Evolutionary conservation across 2,888 invertebrate genomes (phyloP).

Genomic region (Buathra laborator): DNA sequence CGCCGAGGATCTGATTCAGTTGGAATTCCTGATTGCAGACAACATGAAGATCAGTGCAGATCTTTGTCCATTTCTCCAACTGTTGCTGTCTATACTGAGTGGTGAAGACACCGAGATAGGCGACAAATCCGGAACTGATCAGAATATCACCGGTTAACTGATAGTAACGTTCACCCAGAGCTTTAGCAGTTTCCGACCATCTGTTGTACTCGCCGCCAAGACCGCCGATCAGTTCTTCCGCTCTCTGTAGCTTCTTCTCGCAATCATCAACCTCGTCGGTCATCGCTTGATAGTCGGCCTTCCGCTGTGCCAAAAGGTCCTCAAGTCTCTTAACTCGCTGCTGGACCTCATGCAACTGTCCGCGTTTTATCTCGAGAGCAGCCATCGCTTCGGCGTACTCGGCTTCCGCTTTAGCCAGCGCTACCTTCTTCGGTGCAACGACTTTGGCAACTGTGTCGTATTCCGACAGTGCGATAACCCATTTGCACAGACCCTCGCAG

Average conservation of each 20-base stretch:
- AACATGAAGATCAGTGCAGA: conserved; percentile 90
- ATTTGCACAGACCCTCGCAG: conserved; percentile 96
- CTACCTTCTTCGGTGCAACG: conserved; percentile 96
- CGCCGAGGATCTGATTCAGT: conserved; percentile 92
- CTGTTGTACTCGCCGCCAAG: conserved; percentile 96
- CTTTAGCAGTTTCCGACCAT: conserved; percentile 93
- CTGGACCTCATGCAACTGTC: conserved; percentile 89
- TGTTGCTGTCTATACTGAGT: conserved; percentile 90
- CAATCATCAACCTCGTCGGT: conserved; percentile 95
- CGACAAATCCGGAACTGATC: conserved; percentile 94
- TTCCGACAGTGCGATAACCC: conserved; percentile 97
- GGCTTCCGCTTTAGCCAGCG: conserved; percentile 94
- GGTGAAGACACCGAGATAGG: conserved; percentile 96
- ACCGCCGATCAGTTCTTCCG: conserved; percentile 96
- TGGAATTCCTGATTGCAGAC: conserved; percentile 92
- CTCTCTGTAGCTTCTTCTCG: conserved; percentile 94
- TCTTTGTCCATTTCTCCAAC: conserved; percentile 91
- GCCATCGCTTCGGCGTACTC: conserved; percentile 92
- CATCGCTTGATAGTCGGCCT: conserved; percentile 89
- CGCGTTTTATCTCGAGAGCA: conserved; percentile 92
- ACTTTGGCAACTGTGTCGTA: conserved; percentile 97
- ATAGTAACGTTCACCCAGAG: conserved; percentile 89
- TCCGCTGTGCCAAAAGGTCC: conserved; percentile 89
- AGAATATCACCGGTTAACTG: conserved; percentile 94
- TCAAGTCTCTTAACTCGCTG: conserved; percentile 91